These are phyloP conservation scores for Daphoenositta chrysoptera DNA, from an alignment of 2,113 vertebrate species.

Conservation along the genomic window DNA sequence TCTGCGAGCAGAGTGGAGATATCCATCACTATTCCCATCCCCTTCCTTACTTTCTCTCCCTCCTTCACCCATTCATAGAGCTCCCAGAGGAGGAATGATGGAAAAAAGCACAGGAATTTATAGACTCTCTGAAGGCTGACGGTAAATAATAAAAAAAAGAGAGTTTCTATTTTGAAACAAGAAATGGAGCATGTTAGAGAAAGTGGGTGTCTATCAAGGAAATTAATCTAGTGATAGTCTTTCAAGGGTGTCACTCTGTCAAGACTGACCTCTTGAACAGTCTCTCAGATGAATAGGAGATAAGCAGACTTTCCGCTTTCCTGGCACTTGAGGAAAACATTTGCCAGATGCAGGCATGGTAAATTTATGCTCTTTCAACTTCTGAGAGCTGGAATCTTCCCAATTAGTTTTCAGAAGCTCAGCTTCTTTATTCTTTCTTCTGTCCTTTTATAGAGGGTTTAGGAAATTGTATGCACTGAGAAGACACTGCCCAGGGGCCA, in stretches of 20 bases:
- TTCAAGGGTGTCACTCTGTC: background rate
- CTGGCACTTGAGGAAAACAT: conserved; percentile 35
- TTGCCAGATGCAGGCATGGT: conserved; percentile 16
- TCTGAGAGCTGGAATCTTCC: conserved; percentile 1
- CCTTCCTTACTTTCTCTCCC: background rate
- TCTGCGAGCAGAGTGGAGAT: background rate
- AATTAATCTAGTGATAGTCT: background rate
- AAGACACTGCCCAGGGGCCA: background rate
- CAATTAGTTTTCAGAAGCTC: conserved; percentile 17
- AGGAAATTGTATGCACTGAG: background rate
- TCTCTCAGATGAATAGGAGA: conserved; percentile 1
- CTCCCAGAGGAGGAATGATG: background rate
- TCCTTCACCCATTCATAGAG: background rate
- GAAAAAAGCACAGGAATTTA: background rate
- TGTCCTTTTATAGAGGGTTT: background rate
- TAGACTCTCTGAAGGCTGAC: background rate
- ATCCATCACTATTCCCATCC: background rate
- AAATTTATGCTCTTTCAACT: conserved; percentile 18
- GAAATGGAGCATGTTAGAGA: background rate
- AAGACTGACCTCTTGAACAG: conserved; percentile 27
- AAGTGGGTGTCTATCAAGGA: background rate
- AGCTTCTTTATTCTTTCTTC: background rate
- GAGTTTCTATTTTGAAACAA: conserved; percentile 11
- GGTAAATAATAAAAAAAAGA: background rate
- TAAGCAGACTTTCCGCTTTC: conserved; percentile 9